Base-by-base conservation (phyloP, 2,797 vertebrate genomes). In the Acipenser transmontanus region DNA sequence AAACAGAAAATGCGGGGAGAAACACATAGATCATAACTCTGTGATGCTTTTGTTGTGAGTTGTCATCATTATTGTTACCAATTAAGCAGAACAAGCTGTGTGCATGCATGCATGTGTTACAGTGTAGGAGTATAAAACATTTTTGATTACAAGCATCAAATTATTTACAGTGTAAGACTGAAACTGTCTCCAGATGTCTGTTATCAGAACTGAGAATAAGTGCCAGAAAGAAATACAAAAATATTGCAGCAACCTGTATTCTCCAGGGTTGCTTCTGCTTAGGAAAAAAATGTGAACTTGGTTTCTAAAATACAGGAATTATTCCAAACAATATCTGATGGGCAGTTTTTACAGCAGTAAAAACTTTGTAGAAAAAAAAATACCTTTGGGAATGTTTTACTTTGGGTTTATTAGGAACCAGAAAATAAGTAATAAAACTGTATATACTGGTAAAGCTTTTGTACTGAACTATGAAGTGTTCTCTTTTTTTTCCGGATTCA, bases 1-100 rank as follows among this genome's bases (percentile, higher is more conserved):
- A 83, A 78, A 85, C 82, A 87, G 88, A 87, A 91, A 91, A 89
- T 79, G 80, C 77, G 80, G 83, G 83, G 80, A 84, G 86, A 86
- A 85, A 84, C 75, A 78, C 73, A 79, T 74, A 77, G 81, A 84
- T 87, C 83, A 84, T 85, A 85, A 79, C 72, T 83, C 76, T 72
- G 72, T 68, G 54, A 75, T 67, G 70, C 76, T 79, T 80, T 73
- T 78, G 67, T 77, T 63, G 64, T 60, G 61, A 68, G 13, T 70
- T 65, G 71, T 77, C 62, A 10, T 74, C 78, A 67, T 56, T 73
- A 68, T 78, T 73, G 72, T 64, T 49, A 65, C 72, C 59, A 67
- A 34, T 34, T 34, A 34, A 34, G 34, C 4, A 34, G 54, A 11
- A n/a, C 9, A 7, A 57, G 14, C 7, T 57, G 6, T n/a, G 12